Conservation (phyloP, 2,113 vertebrate genomes). For the Apodemus speciosus region DNA sequence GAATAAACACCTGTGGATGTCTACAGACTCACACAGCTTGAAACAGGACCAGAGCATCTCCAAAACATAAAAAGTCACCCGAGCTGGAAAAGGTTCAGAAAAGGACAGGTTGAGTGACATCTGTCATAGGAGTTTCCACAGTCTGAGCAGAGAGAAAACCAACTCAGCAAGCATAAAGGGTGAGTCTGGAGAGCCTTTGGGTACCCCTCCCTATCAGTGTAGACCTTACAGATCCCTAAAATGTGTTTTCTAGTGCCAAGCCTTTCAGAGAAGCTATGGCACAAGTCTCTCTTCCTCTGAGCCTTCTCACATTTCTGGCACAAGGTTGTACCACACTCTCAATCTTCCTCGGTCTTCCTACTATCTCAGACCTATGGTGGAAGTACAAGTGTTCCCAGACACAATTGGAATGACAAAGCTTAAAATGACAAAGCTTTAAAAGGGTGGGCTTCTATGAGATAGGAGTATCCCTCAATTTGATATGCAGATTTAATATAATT, state of each 20-base stretch:
- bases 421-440: constrained; percentile 11
- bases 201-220: background rate
- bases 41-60: background rate
- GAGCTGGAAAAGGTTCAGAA: background rate
- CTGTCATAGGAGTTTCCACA: background rate
- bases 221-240: background rate
- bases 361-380: background rate
- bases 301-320: background rate
- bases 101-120: background rate
- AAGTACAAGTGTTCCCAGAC: background rate
- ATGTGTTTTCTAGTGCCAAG: background rate
- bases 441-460: background rate
- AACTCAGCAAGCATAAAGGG: background rate
- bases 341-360: background rate
- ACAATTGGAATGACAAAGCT: background rate
- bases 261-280: background rate
- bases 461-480: background rate
- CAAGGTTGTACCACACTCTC: background rate
- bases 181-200: background rate
- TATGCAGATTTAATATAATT: background rate
- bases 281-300: background rate
- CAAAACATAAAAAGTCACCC: background rate
- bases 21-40: background rate
- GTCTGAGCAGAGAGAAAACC: background rate
- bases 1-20: background rate